phyloP scores from a whole-genome alignment of 2,113 vertebrate genomes.

The Empidonax traillii region DNA sequence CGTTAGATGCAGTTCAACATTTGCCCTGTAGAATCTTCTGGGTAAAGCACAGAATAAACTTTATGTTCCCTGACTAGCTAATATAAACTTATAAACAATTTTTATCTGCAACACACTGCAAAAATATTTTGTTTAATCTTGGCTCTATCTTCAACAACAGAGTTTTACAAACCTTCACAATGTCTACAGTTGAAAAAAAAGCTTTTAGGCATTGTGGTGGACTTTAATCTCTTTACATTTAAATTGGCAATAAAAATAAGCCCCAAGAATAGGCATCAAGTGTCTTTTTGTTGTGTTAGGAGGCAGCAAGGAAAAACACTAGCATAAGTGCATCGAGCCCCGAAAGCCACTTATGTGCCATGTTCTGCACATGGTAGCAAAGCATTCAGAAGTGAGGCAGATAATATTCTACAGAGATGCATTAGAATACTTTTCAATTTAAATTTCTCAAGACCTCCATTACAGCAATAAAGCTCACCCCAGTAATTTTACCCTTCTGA shows the following conservation, averaged over 20 bases:
- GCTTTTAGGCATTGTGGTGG: background rate
- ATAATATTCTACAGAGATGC: conserved; percentile 57
- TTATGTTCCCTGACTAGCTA: conserved; percentile 39
- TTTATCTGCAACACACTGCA: background rate
- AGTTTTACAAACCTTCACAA: background rate
- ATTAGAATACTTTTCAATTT: conserved; percentile 61
- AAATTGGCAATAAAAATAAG: conserved; percentile 29
- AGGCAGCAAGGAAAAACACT: background rate
- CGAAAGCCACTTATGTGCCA: conserved; percentile 53
- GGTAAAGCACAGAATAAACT: conserved; percentile 2
- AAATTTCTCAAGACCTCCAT: conserved; percentile 63
- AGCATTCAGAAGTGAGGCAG: conserved; percentile 30
- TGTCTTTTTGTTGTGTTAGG: conserved; percentile 26
- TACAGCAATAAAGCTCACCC: conserved; percentile 48
- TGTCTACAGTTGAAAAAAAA: background rate
- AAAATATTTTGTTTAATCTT: conserved; percentile 7
- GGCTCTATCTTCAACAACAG: background rate
- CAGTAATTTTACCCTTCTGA: conserved; percentile 63
- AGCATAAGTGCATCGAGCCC: background rate
- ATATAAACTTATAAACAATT: conserved; percentile 22
- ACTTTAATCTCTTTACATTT: conserved; percentile 1
- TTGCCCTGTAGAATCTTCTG: background rate
- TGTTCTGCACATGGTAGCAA: conserved; percentile 39
- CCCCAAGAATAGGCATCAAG: conserved; percentile 9
- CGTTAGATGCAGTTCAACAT: background rate